These are phyloP conservation scores for Wiebesia pumilae DNA, from an alignment of 1,140 invertebrate genomes.

Conservation along the genomic window DNA sequence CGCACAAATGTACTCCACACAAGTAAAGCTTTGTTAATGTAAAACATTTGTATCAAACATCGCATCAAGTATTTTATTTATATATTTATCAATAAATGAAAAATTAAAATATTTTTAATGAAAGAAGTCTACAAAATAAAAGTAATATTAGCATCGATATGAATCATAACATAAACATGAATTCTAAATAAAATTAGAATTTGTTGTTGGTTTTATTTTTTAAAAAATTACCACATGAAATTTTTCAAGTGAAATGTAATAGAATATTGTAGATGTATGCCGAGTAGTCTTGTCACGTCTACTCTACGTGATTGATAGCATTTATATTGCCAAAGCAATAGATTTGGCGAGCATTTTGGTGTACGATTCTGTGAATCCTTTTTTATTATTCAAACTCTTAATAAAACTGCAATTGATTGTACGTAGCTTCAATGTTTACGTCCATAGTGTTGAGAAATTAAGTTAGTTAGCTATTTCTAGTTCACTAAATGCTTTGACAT, in stretches of 20 bases:
- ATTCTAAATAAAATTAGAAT: too few species aligned
- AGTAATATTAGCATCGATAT: too few species aligned
- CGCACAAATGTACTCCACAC: too few species aligned
- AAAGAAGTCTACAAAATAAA: too few species aligned
- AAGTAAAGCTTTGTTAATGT: too few species aligned
- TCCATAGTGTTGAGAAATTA: slow-evolving; percentile 8
- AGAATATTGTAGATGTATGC: background rate
- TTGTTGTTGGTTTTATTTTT: background rate
- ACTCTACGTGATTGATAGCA: slow-evolving; percentile 46
- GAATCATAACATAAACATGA: too few species aligned
- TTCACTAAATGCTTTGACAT: background rate
- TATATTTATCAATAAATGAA: too few species aligned
- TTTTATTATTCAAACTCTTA: slow-evolving; percentile 46
- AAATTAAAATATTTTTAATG: too few species aligned
- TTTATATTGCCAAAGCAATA: slow-evolving; percentile 32
- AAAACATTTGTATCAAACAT: too few species aligned
- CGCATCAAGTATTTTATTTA: too few species aligned
- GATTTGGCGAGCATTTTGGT: background rate
- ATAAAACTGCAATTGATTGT: background rate
- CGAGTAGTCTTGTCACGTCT: slow-evolving; percentile 19
- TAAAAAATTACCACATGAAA: background rate
- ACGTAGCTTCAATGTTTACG: background rate
- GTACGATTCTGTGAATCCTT: slow-evolving; percentile 34
- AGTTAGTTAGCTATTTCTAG: slow-evolving; percentile 34
- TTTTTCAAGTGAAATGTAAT: background rate